These are phyloP conservation scores for Enoplolaimus lenunculus DNA, from an alignment of 2,888 invertebrate genomes.

Conservation along the genomic window DNA sequence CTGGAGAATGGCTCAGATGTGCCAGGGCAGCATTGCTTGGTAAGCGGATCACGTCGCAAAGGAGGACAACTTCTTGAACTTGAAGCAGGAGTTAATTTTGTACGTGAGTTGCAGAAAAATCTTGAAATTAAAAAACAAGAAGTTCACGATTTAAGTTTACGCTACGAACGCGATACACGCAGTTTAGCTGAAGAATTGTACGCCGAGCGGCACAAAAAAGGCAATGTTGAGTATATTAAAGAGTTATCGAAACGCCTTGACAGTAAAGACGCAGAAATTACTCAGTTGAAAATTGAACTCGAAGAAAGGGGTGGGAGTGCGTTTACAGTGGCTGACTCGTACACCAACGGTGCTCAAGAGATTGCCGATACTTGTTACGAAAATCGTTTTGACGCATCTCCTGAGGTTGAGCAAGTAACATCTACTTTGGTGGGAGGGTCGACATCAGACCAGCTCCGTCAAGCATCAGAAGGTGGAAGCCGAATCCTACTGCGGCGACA, in stretches of 20 bases:
- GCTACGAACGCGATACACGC: slow-evolving; percentile 9
- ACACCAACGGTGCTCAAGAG: no score
- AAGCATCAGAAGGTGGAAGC: not conserved
- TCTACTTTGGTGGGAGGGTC: no score
- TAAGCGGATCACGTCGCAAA: not conserved
- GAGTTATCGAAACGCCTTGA: slow-evolving; percentile 1
- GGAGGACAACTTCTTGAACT: no score
- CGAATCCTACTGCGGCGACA: slow-evolving; percentile 11
- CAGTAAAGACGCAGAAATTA: not conserved
- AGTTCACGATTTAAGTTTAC: slow-evolving; percentile 1
- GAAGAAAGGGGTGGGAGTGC: not conserved
- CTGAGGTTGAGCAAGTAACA: no score
- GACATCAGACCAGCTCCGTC: not conserved
- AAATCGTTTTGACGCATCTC: not conserved
- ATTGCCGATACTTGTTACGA: not conserved
- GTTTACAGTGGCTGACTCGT: not conserved
- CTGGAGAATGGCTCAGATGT: not conserved
- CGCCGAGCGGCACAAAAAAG: slow-evolving; percentile 17
- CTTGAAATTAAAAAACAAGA: slow-evolving; percentile 18
- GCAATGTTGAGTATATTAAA: slow-evolving; percentile 8
- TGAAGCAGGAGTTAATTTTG: not conserved
- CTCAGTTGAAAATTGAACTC: not conserved
- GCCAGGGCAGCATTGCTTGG: no score
- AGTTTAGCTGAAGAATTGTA: slow-evolving; percentile 11
- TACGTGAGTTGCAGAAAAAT: slow-evolving; percentile 12